Evolutionary conservation across 2,888 invertebrate genomes (phyloP).

Genomic region (Mythimna vitellina): DNA sequence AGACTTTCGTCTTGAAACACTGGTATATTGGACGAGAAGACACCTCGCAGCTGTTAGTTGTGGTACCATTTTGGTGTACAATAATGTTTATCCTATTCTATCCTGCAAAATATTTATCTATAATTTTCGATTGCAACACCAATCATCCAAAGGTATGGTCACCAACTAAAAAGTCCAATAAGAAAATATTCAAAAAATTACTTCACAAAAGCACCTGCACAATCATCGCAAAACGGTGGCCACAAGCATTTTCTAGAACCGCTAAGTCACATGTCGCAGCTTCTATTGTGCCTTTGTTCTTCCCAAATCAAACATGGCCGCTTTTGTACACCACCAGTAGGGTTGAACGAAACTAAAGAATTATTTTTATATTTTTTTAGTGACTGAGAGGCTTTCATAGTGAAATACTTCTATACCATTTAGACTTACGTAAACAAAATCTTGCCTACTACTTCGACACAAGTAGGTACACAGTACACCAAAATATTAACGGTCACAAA

Average conservation of each 20-base stretch:
- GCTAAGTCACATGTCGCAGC: conserved; percentile 34
- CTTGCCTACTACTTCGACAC: too few relatives aligned
- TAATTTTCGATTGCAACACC: too few relatives aligned
- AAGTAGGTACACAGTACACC: too few relatives aligned
- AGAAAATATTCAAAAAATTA: conserved; percentile 20
- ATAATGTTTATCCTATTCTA: too few relatives aligned
- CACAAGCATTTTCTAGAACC: conserved; percentile 49
- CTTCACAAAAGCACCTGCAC: conserved; percentile 29
- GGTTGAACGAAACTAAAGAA: conserved; percentile 20
- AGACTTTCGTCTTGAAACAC: too few relatives aligned
- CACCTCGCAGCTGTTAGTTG: accelerated
- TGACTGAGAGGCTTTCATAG: neutral
- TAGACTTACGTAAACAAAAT: too few relatives aligned
- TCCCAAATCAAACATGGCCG: conserved; percentile 59
- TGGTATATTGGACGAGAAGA: too few relatives aligned
- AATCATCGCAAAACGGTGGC: conserved; percentile 43
- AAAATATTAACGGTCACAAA: too few relatives aligned
- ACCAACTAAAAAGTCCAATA: neutral
- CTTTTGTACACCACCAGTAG: conserved; percentile 49
- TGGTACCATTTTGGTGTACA: too few relatives aligned
- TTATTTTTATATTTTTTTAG: neutral
- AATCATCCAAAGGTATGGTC: too few relatives aligned
- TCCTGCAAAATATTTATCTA: too few relatives aligned
- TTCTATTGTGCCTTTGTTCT: conserved; percentile 56
- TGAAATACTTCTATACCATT: too few relatives aligned